Conservation (phyloP, 2,113 vertebrate genomes). For the Zingel zingel region DNA sequence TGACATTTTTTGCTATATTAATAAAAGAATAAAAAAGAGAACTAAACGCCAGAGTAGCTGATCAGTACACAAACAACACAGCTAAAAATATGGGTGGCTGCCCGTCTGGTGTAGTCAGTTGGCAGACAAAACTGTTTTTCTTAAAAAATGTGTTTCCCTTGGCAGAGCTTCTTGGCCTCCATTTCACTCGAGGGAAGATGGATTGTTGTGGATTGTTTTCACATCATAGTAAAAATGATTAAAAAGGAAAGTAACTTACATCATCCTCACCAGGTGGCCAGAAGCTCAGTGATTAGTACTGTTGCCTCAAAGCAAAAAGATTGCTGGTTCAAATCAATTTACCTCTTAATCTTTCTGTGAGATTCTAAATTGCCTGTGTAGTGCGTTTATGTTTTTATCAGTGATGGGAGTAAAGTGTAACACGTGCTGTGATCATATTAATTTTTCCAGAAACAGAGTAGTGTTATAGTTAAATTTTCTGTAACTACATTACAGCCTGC, state of each 20-base stretch:
- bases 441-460: no score
- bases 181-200: conserved; percentile 4
- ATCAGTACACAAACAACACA: background rate
- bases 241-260: background rate
- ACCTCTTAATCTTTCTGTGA: background rate
- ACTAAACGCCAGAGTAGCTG: background rate
- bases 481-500: no score
- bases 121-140: background rate
- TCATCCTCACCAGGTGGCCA: background rate
- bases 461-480: no score
- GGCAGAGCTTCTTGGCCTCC: background rate
- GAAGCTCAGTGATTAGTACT: background rate
- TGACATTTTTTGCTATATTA: background rate
- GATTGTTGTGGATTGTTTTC: conserved; percentile 30
- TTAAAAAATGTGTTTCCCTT: conserved; percentile 24
- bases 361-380: background rate
- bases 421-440: background rate
- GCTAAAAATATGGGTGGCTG: background rate
- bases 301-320: conserved; percentile 1
- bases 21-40: background rate
- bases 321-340: background rate
- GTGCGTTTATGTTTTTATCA: no score
- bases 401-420: background rate
- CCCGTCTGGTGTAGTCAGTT: background rate
- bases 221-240: conserved; percentile 25